Percentiles rank a stretch among this genome's conserved stretches.
phyloP scores from a whole-genome alignment of 1,140 invertebrate species.

The Eubasilissa regina region DNA sequence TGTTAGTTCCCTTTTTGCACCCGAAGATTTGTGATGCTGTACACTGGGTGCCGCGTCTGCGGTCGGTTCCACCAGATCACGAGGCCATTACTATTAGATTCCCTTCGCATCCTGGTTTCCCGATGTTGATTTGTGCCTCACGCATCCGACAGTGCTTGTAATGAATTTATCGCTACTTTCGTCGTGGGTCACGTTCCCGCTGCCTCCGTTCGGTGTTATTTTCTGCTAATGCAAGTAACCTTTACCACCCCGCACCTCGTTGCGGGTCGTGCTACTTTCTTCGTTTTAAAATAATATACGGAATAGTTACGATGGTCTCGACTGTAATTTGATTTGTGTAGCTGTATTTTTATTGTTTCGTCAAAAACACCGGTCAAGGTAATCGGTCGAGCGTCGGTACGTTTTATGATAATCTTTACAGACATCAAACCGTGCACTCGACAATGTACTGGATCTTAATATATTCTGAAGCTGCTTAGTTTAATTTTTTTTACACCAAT shows the following conservation, averaged over 20 bases:
- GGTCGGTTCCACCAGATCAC: conserved; percentile 1
- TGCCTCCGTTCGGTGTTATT: background rate
- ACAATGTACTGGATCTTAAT: no score
- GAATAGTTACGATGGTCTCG: background rate
- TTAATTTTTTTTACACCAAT: no score
- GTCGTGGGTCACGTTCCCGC: conserved; percentile 44
- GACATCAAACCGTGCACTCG: no score
- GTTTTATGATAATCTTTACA: no score
- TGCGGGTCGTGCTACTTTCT: conserved; percentile 37
- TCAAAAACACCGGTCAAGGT: no score
- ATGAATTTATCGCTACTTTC: conserved; percentile 46
- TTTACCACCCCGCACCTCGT: conserved; percentile 27
- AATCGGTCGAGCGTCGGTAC: no score
- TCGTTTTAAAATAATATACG: conserved; percentile 4
- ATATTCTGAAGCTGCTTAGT: no score
- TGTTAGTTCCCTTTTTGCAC: no score
- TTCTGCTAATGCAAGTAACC: conserved; percentile 11
- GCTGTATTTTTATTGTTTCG: no score
- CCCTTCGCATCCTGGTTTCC: conserved; percentile 17
- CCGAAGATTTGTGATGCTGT: conserved; percentile 1
- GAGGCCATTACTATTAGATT: conserved; percentile 29
- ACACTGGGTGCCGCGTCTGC: background rate
- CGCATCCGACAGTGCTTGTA: conserved; percentile 33
- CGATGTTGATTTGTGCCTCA: conserved; percentile 38
- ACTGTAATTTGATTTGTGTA: background rate